phyloP scores from a whole-genome alignment of 2,113 vertebrate genomes.

The Trinectes maculatus region DNA sequence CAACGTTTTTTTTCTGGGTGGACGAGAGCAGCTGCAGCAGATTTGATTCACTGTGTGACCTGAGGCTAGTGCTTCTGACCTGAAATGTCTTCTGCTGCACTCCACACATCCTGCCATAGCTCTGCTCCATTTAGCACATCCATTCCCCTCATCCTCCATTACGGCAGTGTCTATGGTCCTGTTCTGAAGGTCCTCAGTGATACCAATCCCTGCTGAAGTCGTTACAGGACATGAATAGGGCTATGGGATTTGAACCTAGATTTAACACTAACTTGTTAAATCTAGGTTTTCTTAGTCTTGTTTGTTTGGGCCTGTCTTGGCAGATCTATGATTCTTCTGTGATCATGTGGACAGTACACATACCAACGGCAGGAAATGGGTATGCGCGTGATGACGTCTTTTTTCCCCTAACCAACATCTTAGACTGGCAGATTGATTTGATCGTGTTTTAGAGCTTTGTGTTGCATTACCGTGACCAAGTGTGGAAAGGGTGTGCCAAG shows the following conservation, averaged over 20 bases:
- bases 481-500: too few relatives aligned
- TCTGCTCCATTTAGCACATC: constrained; percentile 56
- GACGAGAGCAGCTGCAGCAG: background rate
- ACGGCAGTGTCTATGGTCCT: constrained; percentile 14
- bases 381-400: too few relatives aligned
- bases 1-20: background rate
- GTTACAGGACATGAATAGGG: constrained; percentile 11
- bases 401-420: too few relatives aligned
- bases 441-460: too few relatives aligned
- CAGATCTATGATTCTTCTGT: too few relatives aligned
- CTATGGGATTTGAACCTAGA: background rate
- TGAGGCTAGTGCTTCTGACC: constrained; percentile 43
- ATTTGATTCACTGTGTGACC: constrained; percentile 14
- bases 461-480: too few relatives aligned
- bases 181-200: constrained; percentile 45
- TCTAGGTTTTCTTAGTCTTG: too few relatives aligned
- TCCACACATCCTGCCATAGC: constrained; percentile 31
- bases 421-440: too few relatives aligned
- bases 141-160: constrained; percentile 17
- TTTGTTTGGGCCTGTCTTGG: too few relatives aligned
- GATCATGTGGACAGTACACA: too few relatives aligned
- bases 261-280: too few relatives aligned
- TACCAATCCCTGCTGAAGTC: constrained; percentile 49
- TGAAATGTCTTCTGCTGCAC: constrained; percentile 37
- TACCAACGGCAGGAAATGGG: too few relatives aligned